These are phyloP conservation scores for Anoncus sp. DNA, from an alignment of 2,888 invertebrate genomes.

Conservation along the genomic window DNA sequence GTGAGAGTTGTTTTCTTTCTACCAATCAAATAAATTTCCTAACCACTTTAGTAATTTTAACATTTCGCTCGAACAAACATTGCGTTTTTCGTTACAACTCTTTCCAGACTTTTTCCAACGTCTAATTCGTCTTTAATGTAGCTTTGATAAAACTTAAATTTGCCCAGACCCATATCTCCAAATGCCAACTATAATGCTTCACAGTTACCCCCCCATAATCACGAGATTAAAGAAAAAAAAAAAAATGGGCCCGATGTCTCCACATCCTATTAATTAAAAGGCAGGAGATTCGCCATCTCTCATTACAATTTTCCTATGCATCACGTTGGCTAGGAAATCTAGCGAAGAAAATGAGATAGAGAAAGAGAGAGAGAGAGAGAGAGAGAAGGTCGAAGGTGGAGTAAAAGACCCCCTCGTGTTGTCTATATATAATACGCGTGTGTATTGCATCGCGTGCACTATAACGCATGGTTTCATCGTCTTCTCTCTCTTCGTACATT, in stretches of 20 bases:
- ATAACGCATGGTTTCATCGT: slow-evolving; percentile 53
- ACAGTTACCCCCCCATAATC: not conserved
- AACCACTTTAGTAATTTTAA: too few species aligned
- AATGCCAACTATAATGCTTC: not conserved
- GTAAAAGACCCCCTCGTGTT: slow-evolving; percentile 40
- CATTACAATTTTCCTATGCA: slow-evolving; percentile 11
- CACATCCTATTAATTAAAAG: too few species aligned
- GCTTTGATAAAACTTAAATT: not conserved
- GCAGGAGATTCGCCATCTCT: slow-evolving; percentile 15
- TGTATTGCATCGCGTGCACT: slow-evolving; percentile 55
- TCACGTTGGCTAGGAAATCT: slow-evolving; percentile 13
- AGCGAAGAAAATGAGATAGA: not conserved
- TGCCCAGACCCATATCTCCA: not conserved
- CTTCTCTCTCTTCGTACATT: slow-evolving; percentile 4
- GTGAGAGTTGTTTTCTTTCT: too few species aligned
- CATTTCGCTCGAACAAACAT: not conserved
- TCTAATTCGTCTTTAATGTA: not conserved
- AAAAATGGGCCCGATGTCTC: not conserved
- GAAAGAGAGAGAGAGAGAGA: not conserved
- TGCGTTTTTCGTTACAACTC: not conserved
- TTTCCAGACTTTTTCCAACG: not conserved
- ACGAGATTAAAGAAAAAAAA: not conserved
- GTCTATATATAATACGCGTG: slow-evolving; percentile 14
- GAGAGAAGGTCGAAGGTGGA: slow-evolving; percentile 55
- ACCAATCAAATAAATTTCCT: too few species aligned